These are phyloP conservation scores for Sturmia bella DNA, from an alignment of 2,888 invertebrate genomes.

Conservation along the genomic window DNA sequence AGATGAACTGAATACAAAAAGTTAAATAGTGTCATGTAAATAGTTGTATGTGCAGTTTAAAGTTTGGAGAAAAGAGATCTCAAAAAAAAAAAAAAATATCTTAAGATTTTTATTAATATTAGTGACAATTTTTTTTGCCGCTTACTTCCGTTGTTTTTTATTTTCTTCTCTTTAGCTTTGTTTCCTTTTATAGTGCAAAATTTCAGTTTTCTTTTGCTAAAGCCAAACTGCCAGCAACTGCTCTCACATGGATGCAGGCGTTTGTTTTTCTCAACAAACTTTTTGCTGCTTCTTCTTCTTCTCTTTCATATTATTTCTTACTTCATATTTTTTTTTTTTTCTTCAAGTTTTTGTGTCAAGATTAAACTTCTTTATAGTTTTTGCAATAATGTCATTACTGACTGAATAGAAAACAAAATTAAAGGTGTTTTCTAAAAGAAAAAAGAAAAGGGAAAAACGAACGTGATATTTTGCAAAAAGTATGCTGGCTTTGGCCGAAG, in stretches of 20 bases:
- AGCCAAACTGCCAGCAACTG: slow-evolving; percentile 38
- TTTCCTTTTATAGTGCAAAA: slow-evolving; percentile 2
- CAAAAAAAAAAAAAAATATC: slow-evolving; percentile 18
- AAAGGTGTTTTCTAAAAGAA: slow-evolving; percentile 54
- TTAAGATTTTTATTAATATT: slow-evolving; percentile 64
- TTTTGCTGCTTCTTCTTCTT: slow-evolving; percentile 22
- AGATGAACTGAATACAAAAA: slow-evolving; percentile 56
- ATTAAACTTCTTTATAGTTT: slow-evolving; percentile 60
- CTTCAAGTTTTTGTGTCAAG: slow-evolving; percentile 47
- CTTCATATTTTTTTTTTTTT: slow-evolving; percentile 7
- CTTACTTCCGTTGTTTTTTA: slow-evolving; percentile 6
- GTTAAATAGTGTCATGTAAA: slow-evolving; percentile 65
- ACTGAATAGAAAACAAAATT: slow-evolving; percentile 58
- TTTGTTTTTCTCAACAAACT: slow-evolving; percentile 46
- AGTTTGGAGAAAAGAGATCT: slow-evolving; percentile 7
- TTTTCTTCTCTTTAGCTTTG: background rate
- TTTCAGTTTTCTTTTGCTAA: background rate
- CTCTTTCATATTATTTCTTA: slow-evolving; percentile 32
- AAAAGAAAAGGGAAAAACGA: background rate
- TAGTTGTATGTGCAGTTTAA: slow-evolving; percentile 43
- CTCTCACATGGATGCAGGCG: slow-evolving; percentile 45
- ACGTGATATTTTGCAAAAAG: slow-evolving; percentile 36
- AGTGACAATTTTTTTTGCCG: slow-evolving; percentile 35
- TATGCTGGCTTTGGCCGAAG: background rate
- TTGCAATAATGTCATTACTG: slow-evolving; percentile 67